Conservation (phyloP, 2,113 vertebrate genomes). For the Chiloscyllium plagiosum region DNA sequence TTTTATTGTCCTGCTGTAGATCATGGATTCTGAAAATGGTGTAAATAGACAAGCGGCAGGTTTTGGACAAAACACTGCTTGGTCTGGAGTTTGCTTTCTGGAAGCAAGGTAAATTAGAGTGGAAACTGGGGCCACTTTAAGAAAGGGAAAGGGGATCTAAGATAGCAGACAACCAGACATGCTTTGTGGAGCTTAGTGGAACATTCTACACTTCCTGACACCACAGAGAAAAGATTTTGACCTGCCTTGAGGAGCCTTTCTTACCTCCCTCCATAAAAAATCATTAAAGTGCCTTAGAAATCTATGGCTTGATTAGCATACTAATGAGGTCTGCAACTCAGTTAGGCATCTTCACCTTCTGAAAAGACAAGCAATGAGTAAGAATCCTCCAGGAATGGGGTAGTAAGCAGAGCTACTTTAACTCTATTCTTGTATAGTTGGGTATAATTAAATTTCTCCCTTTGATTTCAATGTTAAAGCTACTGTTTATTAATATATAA, state of each 20-base stretch:
- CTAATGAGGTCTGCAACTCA: not conserved
- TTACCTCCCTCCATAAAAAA: not conserved
- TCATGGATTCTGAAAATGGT: not conserved
- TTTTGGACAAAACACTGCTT: not conserved
- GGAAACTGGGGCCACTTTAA: not conserved
- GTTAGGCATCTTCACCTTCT: not conserved
- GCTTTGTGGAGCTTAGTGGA: not conserved
- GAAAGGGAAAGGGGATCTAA: not conserved
- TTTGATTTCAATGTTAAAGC: not conserved
- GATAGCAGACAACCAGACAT: not conserved
- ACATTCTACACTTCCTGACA: not conserved
- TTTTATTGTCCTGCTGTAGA: not conserved
- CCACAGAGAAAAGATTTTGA: not conserved
- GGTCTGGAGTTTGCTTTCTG: not conserved
- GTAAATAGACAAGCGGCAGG: not conserved
- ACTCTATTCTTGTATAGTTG: not conserved
- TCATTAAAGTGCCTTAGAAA: not conserved
- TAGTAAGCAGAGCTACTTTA: not conserved
- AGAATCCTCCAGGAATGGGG: not conserved
- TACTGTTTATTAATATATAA: not conserved
- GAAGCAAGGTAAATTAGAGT: not conserved
- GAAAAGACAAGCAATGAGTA: not conserved
- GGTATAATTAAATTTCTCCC: not conserved
- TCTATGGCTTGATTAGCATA: not conserved
- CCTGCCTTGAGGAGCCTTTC: not conserved